These are phyloP conservation scores for Octodon degus DNA, from an alignment of 2,113 vertebrate genomes.

Conservation along the genomic window DNA sequence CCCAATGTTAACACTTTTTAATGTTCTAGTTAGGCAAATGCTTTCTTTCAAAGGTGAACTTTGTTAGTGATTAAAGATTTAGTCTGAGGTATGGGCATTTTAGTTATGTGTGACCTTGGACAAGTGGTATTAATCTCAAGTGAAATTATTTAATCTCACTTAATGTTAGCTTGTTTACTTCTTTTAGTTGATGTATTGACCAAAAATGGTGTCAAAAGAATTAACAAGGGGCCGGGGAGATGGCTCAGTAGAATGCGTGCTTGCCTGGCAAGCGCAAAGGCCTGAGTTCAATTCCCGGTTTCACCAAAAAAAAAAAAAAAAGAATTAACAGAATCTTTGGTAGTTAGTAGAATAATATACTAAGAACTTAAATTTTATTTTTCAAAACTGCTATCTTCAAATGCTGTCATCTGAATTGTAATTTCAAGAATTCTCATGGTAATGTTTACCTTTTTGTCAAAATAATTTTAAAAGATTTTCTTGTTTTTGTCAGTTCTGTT, in stretches of 20 bases:
- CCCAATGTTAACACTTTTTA: no score
- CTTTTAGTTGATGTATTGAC: conserved; percentile 21
- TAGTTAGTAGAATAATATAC: neutral
- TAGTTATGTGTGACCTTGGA: neutral
- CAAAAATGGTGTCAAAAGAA: conserved; percentile 26
- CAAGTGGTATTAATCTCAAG: conserved; percentile 27
- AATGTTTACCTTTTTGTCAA: neutral
- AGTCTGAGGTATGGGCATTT: neutral
- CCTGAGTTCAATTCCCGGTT: no score
- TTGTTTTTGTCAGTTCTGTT: conserved; percentile 34
- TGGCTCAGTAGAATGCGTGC: no score
- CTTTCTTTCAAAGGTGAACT: conserved; percentile 43
- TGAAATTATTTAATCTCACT: conserved; percentile 49
- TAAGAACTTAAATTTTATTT: neutral
- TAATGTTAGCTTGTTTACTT: neutral
- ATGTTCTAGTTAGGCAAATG: neutral
- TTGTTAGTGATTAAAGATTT: conserved; percentile 44
- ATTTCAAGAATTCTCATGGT: neutral
- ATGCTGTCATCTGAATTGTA: conserved; percentile 44
- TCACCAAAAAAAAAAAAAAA: no score
- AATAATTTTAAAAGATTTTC: neutral
- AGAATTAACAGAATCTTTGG: conserved; percentile 37
- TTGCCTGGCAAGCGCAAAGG: no score
- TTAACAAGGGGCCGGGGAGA: neutral
- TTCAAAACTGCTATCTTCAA: conserved; percentile 21